These are phyloP conservation scores for Meliscaeva auricollis DNA, from an alignment of 2,888 invertebrate genomes.

Conservation along the genomic window DNA sequence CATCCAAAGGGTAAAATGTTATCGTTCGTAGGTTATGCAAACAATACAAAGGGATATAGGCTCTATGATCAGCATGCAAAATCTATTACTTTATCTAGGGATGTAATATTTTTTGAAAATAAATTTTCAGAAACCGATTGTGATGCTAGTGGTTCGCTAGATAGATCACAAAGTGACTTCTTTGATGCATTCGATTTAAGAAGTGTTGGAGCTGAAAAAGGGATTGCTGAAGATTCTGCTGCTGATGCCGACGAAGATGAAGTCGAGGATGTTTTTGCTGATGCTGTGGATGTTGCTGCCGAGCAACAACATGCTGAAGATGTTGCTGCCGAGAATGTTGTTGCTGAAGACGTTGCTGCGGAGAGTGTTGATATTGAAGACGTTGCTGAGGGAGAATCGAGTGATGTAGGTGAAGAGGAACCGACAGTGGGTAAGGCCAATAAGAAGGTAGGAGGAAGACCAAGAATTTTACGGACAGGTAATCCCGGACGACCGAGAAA, in stretches of 20 bases:
- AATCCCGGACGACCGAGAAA: constrained; percentile 54
- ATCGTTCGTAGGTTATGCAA: constrained; percentile 62
- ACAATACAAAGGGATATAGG: constrained; percentile 63
- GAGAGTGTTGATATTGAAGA: not conserved
- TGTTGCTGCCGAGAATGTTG: not conserved
- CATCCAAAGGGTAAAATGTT: constrained; percentile 58
- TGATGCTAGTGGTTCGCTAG: not conserved
- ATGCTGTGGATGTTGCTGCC: not conserved
- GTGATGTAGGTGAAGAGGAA: not conserved
- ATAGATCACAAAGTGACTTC: not conserved
- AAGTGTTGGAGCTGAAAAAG: not conserved
- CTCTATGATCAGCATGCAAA: constrained; percentile 58
- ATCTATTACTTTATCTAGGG: too few species aligned
- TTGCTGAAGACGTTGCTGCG: not conserved
- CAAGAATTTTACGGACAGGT: too few species aligned
- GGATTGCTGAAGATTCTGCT: not conserved
- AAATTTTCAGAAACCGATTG: constrained; percentile 46
- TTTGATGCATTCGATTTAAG: not conserved
- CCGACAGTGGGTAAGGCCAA: not conserved
- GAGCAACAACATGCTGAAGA: not conserved
- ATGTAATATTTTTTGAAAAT: too few species aligned
- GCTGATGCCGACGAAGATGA: not conserved
- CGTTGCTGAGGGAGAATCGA: not conserved
- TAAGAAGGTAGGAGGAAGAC: constrained; percentile 29
- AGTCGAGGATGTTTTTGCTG: too few species aligned